Evolutionary conservation across 1,140 invertebrate genomes (phyloP).

Genomic region (Probaryconus sp.): DNA sequence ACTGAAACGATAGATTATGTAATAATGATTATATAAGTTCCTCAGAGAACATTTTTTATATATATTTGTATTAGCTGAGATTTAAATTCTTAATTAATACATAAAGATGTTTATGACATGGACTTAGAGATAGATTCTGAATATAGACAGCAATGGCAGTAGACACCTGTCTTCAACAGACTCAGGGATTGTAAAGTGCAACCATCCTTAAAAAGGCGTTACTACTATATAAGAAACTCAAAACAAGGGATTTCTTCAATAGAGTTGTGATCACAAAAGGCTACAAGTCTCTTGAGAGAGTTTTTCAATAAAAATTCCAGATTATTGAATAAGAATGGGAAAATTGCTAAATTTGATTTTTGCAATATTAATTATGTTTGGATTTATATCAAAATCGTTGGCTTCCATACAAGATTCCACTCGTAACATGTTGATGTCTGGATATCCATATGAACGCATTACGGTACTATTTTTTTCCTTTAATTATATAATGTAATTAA

Average conservation of each 20-base stretch:
- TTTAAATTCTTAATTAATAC: no score
- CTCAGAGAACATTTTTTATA: no score
- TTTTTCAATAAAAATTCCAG: no score
- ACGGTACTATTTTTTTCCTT: slow-evolving; percentile 54
- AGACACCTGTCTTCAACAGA: slow-evolving; percentile 55
- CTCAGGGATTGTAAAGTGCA: not conserved
- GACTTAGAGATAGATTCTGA: slow-evolving; percentile 14
- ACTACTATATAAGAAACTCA: slow-evolving; percentile 59
- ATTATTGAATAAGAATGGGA: slow-evolving; percentile 18
- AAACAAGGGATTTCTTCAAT: not conserved
- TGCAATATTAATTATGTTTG: slow-evolving; percentile 4
- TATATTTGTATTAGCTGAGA: no score
- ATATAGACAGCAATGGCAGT: slow-evolving; percentile 12
- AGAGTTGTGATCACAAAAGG: not conserved
- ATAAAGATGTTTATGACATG: slow-evolving; percentile 32
- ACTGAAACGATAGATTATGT: slow-evolving; percentile 21
- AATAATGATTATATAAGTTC: not conserved
- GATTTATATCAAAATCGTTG: slow-evolving; percentile 9
- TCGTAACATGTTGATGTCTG: slow-evolving; percentile 52
- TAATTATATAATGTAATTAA: not conserved
- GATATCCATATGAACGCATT: slow-evolving; percentile 61
- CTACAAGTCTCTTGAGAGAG: no score
- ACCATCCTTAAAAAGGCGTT: not conserved
- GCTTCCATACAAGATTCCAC: slow-evolving; percentile 64
- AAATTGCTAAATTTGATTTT: slow-evolving; percentile 7